Conservation (phyloP, 2,797 vertebrate species). For the Anniella stebbinsi region DNA sequence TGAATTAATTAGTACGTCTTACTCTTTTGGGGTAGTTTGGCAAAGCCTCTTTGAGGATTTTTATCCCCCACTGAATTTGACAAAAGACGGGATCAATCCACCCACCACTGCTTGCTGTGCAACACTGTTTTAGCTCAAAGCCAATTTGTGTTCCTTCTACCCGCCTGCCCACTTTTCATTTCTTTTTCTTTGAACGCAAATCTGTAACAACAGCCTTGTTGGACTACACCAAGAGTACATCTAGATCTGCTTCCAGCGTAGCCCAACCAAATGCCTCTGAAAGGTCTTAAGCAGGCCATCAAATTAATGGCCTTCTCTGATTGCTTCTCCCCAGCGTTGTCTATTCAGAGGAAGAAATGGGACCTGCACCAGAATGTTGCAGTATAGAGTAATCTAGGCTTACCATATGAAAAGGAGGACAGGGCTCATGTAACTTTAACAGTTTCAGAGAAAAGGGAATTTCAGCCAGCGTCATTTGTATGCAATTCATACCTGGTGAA, state of each 20-base stretch:
- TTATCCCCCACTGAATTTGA: conserved; percentile 11
- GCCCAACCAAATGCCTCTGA: not conserved
- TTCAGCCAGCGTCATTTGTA: too few relatives aligned
- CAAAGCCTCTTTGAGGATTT: not conserved
- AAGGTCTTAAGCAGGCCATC: not conserved
- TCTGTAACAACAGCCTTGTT: not conserved
- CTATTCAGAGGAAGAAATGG: not conserved
- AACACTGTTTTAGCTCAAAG: conserved; percentile 52
- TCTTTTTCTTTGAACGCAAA: not conserved
- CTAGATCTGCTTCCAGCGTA: not conserved
- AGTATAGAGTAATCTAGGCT: too few relatives aligned
- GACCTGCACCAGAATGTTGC: not conserved
- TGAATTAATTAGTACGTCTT: conserved; percentile 30
- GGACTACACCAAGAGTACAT: not conserved
- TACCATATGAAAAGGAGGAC: too few relatives aligned
- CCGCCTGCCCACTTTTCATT: not conserved
- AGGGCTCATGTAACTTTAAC: too few relatives aligned
- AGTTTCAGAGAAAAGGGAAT: too few relatives aligned
- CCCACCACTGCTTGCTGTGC: not conserved
- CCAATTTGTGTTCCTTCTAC: conserved; percentile 52
- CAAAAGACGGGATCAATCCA: conserved; percentile 10
- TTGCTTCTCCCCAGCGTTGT: not conserved
- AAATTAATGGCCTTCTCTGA: not conserved
- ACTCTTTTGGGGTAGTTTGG: conserved; percentile 3
- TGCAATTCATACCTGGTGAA: too few relatives aligned